Percentiles rank a stretch among this genome's conserved stretches.
These are phyloP conservation scores for Clanis bilineata DNA, from an alignment of 2,888 invertebrate species.

Conservation along the genomic window DNA sequence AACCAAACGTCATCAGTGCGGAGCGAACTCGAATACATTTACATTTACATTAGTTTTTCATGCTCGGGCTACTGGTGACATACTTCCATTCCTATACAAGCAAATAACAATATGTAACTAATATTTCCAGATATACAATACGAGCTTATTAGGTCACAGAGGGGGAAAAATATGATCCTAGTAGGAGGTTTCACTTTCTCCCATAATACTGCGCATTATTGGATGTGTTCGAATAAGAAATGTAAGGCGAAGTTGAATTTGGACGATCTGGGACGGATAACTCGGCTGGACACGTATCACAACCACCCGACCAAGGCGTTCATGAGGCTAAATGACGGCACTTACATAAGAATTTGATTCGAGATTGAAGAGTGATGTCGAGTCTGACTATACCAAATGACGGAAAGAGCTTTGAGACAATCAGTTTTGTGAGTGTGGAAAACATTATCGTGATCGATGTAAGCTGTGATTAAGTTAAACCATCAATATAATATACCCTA, in stretches of 20 bases:
- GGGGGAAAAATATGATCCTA: constrained; percentile 32
- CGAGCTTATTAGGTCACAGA: constrained; percentile 31
- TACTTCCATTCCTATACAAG: too few relatives aligned
- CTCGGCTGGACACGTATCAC: constrained; percentile 27
- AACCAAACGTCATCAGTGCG: too few relatives aligned
- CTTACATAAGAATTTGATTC: constrained; percentile 21
- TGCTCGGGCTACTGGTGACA: too few relatives aligned
- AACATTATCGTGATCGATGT: too few relatives aligned
- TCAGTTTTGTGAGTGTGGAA: too few relatives aligned
- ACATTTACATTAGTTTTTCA: too few relatives aligned
- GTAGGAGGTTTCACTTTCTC: constrained; percentile 33
- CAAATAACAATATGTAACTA: too few relatives aligned
- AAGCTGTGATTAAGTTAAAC: too few relatives aligned
- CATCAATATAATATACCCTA: too few relatives aligned
- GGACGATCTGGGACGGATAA: constrained; percentile 23
- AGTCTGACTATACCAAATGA: too few relatives aligned
- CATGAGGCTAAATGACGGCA: constrained; percentile 14
- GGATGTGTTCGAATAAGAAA: constrained; percentile 45
- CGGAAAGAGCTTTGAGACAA: too few relatives aligned
- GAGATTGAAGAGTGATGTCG: background rate
- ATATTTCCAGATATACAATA: constrained; percentile 29
- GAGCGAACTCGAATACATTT: too few relatives aligned
- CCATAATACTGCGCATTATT: constrained; percentile 21
- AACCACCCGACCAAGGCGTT: constrained; percentile 25
- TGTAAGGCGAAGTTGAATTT: constrained; percentile 44